Base-by-base conservation (phyloP, 2,888 invertebrate species). In the Dryocosmus kuriphilus region DNA sequence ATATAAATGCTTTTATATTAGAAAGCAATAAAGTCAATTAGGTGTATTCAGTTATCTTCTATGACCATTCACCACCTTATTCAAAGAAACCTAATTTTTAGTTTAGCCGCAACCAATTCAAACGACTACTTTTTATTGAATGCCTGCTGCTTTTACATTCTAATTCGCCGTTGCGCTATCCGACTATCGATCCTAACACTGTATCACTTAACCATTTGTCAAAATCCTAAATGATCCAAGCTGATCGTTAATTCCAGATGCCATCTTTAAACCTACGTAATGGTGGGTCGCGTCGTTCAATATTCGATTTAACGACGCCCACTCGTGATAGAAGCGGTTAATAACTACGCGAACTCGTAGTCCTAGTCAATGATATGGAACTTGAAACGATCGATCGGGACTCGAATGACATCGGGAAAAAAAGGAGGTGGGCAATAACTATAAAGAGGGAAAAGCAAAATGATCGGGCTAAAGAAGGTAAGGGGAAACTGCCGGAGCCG, bases 221-320 rank as follows among this genome's bases (percentile, higher is more conserved):
- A 51, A 71, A 46, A 51, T 27, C 27, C 67, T 3, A 71, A 71
- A 30, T 51, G 71, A 71, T 71, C 46, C 11, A 14, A 30, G 71
- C 11, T 30, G 30, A 71, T 71, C 71, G n/a, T 71, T n/a, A n/a
- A 30, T 71, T 71, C 71, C 51, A 22, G 51, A 71, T 71, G 71
- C 71, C 46, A 30, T n/a, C 30, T 14, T 51, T 30, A 71, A 51
- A 22, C 71, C 46, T 71, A 71, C 46, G 9, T 71, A 30, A 57
- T 57, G 57, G 57, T 24, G 57, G 57, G 24, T 24, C 24, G n/a
- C 46, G 71, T 30, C 46, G 30, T 63, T 63, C 27, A 46, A 46
- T 27, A 46, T 71, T 71, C 30, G 71, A 71, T 71, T 71, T 71
- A 71, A 71, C 30, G 71, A 71, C 71, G 71, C 71, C 71, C 46